These are phyloP conservation scores for Gracilinanus agilis DNA, from an alignment of 2,113 vertebrate species.

Conservation along the genomic window DNA sequence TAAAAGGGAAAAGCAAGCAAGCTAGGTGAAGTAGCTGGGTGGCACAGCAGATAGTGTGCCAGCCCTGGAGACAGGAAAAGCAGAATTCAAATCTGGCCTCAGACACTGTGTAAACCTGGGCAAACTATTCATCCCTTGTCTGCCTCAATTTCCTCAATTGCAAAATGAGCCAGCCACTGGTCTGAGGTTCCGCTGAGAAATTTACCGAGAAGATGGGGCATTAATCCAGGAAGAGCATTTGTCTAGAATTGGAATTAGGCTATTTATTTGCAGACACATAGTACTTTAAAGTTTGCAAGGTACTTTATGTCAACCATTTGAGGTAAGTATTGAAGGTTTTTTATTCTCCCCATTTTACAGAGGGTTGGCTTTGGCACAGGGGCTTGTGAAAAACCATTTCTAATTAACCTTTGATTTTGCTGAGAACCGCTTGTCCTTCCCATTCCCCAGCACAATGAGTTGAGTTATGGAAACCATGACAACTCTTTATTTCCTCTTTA, in stretches of 20 bases:
- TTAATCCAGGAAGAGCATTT: background rate
- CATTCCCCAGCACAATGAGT: conserved; percentile 35
- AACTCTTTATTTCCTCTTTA: conserved; percentile 38
- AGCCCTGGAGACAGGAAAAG: too few species aligned
- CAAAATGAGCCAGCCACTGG: background rate
- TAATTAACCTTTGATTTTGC: conserved; percentile 42
- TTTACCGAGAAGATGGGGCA: background rate
- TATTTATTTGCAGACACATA: background rate
- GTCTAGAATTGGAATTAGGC: background rate
- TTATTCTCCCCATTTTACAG: background rate
- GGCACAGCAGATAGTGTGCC: too few species aligned
- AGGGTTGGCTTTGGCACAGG: conserved; percentile 44
- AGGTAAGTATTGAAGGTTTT: background rate
- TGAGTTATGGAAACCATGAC: conserved; percentile 58
- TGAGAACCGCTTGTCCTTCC: background rate
- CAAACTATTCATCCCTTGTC: too few species aligned
- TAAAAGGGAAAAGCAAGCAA: too few species aligned
- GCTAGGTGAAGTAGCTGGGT: too few species aligned
- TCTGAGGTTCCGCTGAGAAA: background rate
- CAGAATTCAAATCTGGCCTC: too few species aligned
- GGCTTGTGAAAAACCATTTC: conserved; percentile 36
- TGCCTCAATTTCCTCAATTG: too few species aligned
- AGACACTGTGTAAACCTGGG: too few species aligned
- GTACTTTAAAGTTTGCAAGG: background rate
- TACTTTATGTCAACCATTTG: background rate